phyloP scores from a whole-genome alignment of 2,797 vertebrate genomes.

The Myripristis jacobus region DNA sequence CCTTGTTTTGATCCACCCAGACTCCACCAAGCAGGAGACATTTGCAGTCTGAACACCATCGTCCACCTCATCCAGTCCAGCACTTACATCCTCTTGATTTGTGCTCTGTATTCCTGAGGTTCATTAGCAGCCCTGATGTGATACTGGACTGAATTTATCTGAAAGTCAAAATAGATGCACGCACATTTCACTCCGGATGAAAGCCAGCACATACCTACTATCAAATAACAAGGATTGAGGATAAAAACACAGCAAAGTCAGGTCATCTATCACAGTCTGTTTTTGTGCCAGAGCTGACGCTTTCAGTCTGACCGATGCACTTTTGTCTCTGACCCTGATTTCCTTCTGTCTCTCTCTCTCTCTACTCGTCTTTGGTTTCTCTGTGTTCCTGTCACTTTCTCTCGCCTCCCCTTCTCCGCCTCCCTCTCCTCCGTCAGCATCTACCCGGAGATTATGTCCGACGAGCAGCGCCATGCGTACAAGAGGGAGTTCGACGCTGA shows the following conservation, averaged over 20 bases:
- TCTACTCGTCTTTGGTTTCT: neutral
- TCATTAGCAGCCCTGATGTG: neutral
- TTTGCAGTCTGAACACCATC: constrained; percentile 1
- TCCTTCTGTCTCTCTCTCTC: neutral
- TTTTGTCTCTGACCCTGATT: neutral
- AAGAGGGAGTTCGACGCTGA: constrained; percentile 89
- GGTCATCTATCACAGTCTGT: too few species aligned
- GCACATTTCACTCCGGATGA: too few species aligned
- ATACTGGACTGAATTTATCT: neutral
- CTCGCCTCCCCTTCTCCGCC: neutral
- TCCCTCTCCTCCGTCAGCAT: constrained; percentile 66
- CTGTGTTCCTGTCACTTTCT: neutral
- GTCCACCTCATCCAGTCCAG: constrained; percentile 5
- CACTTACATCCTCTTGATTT: neutral
- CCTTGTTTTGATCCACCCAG: neutral
- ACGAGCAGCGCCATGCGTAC: constrained; percentile 83
- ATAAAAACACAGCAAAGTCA: too few species aligned
- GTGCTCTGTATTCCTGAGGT: neutral
- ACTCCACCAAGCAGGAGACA: neutral
- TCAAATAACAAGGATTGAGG: too few species aligned
- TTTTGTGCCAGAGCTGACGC: neutral
- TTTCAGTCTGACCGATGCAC: neutral
- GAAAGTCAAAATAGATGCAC: too few species aligned
- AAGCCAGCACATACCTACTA: too few species aligned
- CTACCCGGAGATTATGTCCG: constrained; percentile 86